phyloP scores from a whole-genome alignment of 2,888 invertebrate genomes.

The Pyrochroa serraticornis region DNA sequence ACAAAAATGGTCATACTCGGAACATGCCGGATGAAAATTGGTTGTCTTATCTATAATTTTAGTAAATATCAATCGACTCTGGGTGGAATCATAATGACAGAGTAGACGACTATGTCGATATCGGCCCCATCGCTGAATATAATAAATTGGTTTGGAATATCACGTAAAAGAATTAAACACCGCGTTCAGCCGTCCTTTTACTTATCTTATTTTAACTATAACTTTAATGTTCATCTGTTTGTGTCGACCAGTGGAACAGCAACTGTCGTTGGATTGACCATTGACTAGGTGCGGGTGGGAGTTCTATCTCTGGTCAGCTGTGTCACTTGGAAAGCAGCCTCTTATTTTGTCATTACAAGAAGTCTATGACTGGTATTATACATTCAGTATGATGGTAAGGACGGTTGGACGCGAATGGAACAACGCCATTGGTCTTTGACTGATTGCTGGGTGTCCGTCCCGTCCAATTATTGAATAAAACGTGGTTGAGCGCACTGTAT shows the following conservation, averaged over 20 bases:
- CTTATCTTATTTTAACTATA: constrained; percentile 59
- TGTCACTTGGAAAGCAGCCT: constrained; percentile 53
- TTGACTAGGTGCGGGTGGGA: neutral
- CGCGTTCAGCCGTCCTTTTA: constrained; percentile 58
- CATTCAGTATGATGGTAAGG: constrained; percentile 48
- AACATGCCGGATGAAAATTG: constrained; percentile 32
- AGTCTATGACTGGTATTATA: constrained; percentile 58
- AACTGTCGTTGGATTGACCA: constrained; percentile 4
- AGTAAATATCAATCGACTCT: constrained; percentile 50
- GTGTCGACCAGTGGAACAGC: constrained; percentile 39
- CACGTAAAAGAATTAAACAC: constrained; percentile 60
- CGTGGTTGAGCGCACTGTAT: constrained; percentile 50
- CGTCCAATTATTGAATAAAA: constrained; percentile 55
- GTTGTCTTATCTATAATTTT: constrained; percentile 48
- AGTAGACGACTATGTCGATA: constrained; percentile 39
- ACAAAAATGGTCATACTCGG: constrained; percentile 29
- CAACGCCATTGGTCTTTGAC: constrained; percentile 44
- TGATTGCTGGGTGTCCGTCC: constrained; percentile 48
- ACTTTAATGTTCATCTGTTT: constrained; percentile 56
- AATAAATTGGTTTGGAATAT: constrained; percentile 58
- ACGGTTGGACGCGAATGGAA: constrained; percentile 36
- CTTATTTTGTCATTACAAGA: constrained; percentile 59
- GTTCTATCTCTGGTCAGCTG: constrained; percentile 39
- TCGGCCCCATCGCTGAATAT: constrained; percentile 52
- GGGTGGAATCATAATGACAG: constrained; percentile 48